Conservation (phyloP, 2,797 vertebrate genomes). For the Oophaga sylvatica region DNA sequence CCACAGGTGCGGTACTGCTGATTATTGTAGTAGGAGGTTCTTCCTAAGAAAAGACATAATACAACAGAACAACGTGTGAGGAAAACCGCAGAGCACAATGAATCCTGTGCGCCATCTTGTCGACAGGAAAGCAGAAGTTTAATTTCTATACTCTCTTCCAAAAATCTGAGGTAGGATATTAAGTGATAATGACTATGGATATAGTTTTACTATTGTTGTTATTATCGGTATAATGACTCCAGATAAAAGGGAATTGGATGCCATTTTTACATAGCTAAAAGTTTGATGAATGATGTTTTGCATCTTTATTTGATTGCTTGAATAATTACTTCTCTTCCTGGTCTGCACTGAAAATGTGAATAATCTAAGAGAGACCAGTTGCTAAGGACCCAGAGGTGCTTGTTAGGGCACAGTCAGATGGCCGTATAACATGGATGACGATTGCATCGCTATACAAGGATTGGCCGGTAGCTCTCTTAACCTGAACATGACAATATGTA, state of each 20-base stretch:
- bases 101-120: not conserved
- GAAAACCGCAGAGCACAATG: too few species aligned
- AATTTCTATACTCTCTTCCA: not conserved
- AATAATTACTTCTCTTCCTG: not conserved
- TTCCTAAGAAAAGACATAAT: slow-evolving; percentile 10
- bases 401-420: too few species aligned
- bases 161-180: too few species aligned
- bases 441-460: too few species aligned
- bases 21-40: not conserved
- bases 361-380: not conserved
- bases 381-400: not conserved
- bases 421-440: too few species aligned
- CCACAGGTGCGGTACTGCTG: not conserved
- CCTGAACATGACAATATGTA: too few species aligned
- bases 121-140: not conserved
- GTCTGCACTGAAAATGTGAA: not conserved
- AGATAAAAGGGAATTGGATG: too few species aligned
- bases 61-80: not conserved
- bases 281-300: not conserved
- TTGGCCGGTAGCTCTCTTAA: too few species aligned
- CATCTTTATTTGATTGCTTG: not conserved
- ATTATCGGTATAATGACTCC: too few species aligned
- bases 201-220: too few species aligned
- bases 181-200: too few species aligned
- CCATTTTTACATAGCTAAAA: too few species aligned